Evolutionary conservation across 1,140 invertebrate genomes (phyloP), one percentile per base, ranked within the genome.

Genomic region (Paraescarpia echinospica): DNA sequence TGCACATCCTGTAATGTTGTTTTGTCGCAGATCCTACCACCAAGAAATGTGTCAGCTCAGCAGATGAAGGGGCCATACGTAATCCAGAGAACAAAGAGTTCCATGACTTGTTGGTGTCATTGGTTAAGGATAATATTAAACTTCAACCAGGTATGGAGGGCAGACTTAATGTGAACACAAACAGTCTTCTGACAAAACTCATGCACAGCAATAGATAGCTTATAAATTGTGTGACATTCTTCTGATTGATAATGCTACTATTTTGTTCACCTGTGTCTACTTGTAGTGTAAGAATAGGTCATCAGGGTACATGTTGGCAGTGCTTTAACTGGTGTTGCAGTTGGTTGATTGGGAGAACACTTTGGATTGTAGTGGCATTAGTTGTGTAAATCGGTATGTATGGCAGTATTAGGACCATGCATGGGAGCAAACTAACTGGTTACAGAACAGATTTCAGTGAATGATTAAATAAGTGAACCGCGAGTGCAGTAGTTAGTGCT

Each of bases 11-110:
- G 22, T 27, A 4, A 77, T 18, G 59, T 77, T 77, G 59, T 77
- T 77, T 27, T 77, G 59, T 77, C 18, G 22, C 92, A 93, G 93
- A 93, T 92, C 93, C 93, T 89, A 27, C 27, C 48, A 92, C 93
- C 31, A 51, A 92, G 1, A 89, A n/a, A 31, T 93, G 93, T 34
- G 41, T 93, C 27, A 92, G 89, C 33, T 92, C 93, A 22, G 93
- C 91, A 12, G 89, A 92, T 89, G 89, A 93, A 33, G 35, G 59
- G 1, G 77, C 34, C 33, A 35, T 93, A 33, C 33, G 35, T 31
- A 33, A 92, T 48, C 35, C 91, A 1, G 89, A 90, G 33, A 93
- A 93, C 59, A 90, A 92, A 48, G 34, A 48, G 27, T 89, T 93
- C 27, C 33, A 89, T 4, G 91, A 93, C 41, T 41, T 93, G 33